Evolutionary conservation across 1,140 invertebrate genomes (phyloP).

Genomic region (Sitobion miscanthi): DNA sequence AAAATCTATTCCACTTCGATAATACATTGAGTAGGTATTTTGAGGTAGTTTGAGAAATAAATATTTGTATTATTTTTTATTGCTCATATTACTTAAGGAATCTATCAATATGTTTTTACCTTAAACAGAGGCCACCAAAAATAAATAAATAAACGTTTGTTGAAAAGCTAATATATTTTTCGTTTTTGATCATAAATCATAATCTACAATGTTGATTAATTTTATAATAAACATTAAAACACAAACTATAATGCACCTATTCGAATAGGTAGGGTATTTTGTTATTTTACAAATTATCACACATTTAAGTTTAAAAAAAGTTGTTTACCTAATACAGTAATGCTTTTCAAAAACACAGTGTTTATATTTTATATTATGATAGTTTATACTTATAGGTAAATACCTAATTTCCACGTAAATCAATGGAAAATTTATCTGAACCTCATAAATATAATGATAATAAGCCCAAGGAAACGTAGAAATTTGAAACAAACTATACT

Average conservation of each 20-base stretch:
- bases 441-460: neutral
- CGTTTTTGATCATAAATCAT: too few relatives aligned
- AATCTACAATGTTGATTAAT: too few relatives aligned
- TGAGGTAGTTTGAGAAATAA: neutral
- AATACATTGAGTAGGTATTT: neutral
- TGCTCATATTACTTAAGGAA: neutral
- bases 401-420: neutral
- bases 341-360: neutral
- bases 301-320: neutral
- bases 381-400: neutral
- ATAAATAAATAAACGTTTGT: neutral
- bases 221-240: too few relatives aligned
- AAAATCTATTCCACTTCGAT: neutral
- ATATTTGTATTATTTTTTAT: neutral
- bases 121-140: neutral
- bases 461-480: neutral
- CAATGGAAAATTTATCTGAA: neutral
- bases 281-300: neutral
- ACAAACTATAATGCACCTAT: too few relatives aligned
- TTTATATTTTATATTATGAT: neutral
- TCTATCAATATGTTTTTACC: neutral
- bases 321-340: too few relatives aligned
- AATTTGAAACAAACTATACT: neutral
- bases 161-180: too few relatives aligned
- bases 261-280: neutral